phyloP scores from a whole-genome alignment of 2,797 vertebrate genomes.

The Anguilla marmorata region DNA sequence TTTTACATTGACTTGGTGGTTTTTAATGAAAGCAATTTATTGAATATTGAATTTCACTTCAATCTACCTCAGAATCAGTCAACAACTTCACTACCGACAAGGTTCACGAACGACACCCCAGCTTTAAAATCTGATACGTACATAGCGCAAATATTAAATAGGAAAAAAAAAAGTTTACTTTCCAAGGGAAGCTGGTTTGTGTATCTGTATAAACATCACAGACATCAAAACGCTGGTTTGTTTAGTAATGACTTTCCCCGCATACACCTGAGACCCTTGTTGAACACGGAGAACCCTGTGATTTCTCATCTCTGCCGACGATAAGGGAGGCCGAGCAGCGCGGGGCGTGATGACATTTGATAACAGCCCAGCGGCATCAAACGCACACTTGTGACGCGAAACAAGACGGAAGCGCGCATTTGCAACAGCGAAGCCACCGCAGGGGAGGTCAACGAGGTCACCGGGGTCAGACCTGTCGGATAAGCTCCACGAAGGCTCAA shows the following conservation, averaged over 20 bases:
- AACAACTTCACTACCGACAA: neutral
- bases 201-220: too few species aligned
- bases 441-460: slow-evolving; percentile 55
- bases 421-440: neutral
- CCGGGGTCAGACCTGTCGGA: slow-evolving; percentile 59
- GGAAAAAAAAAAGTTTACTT: too few species aligned
- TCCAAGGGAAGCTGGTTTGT: too few species aligned
- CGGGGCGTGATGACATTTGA: slow-evolving; percentile 69
- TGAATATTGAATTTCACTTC: too few species aligned
- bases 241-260: neutral
- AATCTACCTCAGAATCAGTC: neutral
- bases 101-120: neutral
- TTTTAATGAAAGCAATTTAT: too few species aligned
- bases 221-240: neutral
- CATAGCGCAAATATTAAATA: too few species aligned
- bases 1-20: too few species aligned
- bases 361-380: slow-evolving; percentile 71
- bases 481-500: slow-evolving; percentile 21
- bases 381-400: slow-evolving; percentile 64
- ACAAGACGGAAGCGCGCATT: slow-evolving; percentile 62
- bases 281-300: slow-evolving; percentile 44
- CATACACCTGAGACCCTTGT: neutral
- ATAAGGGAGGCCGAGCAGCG: slow-evolving; percentile 67
- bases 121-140: too few species aligned
- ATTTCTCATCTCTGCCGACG: slow-evolving; percentile 53